Conservation (phyloP, 2,113 vertebrate species). For the Hyperoodon ampullatus region DNA sequence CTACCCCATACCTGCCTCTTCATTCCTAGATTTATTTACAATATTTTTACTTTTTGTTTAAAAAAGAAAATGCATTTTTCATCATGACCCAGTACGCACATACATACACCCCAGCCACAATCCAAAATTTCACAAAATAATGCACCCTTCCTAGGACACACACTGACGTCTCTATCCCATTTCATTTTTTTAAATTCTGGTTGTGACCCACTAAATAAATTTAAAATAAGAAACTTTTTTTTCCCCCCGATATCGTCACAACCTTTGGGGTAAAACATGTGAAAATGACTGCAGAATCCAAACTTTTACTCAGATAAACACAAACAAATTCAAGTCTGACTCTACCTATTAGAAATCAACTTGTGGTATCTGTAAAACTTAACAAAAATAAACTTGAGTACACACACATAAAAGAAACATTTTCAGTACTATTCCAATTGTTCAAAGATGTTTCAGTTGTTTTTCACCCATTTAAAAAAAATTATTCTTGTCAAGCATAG, state of each 20-base stretch:
- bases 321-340: neutral
- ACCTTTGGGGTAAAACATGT: conserved; percentile 1
- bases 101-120: neutral
- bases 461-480: neutral
- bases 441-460: neutral
- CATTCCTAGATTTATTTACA: neutral
- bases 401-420: neutral
- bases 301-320: neutral
- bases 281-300: neutral
- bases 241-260: neutral
- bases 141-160: neutral
- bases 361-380: neutral
- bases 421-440: neutral
- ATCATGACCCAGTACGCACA: neutral
- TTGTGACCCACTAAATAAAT: neutral
- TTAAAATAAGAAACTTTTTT: neutral
- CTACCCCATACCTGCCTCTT: neutral
- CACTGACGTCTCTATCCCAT: neutral
- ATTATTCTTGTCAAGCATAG: neutral
- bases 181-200: conserved; percentile 5
- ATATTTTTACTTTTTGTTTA: neutral
- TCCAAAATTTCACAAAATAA: neutral
- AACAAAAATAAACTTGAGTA: neutral
- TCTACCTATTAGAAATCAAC: neutral
- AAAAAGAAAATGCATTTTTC: neutral